Evolutionary conservation across 2,113 vertebrate genomes (phyloP).

Genomic region (Macrotus californicus): DNA sequence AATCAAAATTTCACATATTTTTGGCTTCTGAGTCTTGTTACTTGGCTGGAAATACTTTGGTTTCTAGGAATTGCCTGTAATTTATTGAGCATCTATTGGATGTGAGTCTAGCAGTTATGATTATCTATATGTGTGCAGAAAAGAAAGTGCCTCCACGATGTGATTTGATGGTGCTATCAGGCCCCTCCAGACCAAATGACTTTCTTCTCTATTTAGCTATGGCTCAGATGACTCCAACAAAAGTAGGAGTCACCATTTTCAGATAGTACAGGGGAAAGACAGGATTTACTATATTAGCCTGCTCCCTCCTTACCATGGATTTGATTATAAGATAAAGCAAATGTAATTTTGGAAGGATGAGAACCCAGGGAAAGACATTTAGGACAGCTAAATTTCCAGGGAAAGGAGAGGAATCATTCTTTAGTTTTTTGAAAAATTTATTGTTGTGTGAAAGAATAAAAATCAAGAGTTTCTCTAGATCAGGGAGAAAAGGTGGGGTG

Average conservation of each 20-base stretch:
- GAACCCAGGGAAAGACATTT: neutral
- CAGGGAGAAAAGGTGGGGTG: neutral
- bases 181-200: neutral
- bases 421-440: neutral
- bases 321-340: neutral
- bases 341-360: neutral
- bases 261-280: neutral
- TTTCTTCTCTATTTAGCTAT: neutral
- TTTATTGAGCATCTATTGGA: neutral
- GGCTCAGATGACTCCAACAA: neutral
- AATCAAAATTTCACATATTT: neutral
- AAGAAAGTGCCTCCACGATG: neutral
- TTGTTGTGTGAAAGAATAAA: neutral
- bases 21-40: neutral
- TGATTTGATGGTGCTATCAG: neutral
- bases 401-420: neutral
- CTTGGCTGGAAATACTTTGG: neutral
- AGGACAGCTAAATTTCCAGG: neutral
- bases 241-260: neutral
- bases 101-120: neutral
- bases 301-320: neutral
- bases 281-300: neutral
- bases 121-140: neutral
- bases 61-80: constrained; percentile 3
- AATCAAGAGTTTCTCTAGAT: neutral